Evolutionary conservation across 37 sponge, comb jelly and placozoan genomes (phyloP), one percentile per base, ranked within the genome.

Genomic region (Cladorhizidae sp.): DNA sequence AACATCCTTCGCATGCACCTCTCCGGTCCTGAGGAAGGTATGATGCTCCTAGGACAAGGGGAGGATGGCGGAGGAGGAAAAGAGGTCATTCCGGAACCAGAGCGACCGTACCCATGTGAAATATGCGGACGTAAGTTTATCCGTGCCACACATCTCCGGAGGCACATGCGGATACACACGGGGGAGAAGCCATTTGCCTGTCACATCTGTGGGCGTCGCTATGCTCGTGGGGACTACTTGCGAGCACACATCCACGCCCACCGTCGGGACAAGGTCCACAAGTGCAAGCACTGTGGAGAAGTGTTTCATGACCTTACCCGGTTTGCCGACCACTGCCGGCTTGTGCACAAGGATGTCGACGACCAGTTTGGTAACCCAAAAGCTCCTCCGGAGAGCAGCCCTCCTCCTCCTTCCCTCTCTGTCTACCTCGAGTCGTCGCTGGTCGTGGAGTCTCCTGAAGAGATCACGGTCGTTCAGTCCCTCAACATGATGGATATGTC

Each of bases 151-250:
- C 88, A 92, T 55, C 73, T 92, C 25, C 71, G 85, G 12, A 57
- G 92, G 0, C 92, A 92, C 88, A 75, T 80, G 77, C 40, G 92
- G 26, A 92, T 92, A 20, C 92, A 92, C 64, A 92, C 92, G 1
- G 92, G 92, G 40, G 88, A 92, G 69, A 83, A 84, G 70, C 92
- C 92, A 28, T 92, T 92, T 64, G 50, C 79, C 2, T 92, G 92
- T 75, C 88, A 87, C 70, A 92, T 87, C 39, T 92, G 92, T 80
- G 85, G 85, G 23, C 80, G 87, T 23, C 72, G 85, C 6, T 92
- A 87, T 39, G 85, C 92, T 26, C 70, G 92, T 1, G 88, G 88
- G 3, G 92, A 92, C 55, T 87, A 92, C 55, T 80, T 92, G 0
- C 84, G 88, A 11, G 85, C 92, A 2, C 92, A 92, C 75, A 87